Evolutionary conservation across 2,888 invertebrate genomes (phyloP), one percentile per base, ranked within the genome.

Genomic region (Drosophila antonietae): DNA sequence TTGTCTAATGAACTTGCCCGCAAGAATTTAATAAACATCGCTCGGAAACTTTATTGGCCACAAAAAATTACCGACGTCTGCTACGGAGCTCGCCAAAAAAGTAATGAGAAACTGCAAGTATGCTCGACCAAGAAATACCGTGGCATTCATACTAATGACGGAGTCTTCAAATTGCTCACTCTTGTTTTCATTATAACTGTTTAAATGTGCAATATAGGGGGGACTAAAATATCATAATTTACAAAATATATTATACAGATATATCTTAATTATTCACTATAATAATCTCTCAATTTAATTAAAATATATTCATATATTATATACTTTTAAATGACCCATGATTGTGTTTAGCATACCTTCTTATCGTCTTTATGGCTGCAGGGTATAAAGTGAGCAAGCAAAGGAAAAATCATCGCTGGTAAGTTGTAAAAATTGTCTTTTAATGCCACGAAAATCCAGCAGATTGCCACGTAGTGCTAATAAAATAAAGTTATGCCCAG

Each of bases 401-500:
- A 67, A 57, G 71, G 65, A 83, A 85, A 87, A 73, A 75, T 63
- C 72, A 76, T 71, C 73, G 65, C 67, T 87, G 89, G 88, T 85
- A 89, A 85, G 89, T 89, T 81, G 78, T 86, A 89, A 89, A 88
- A 88, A 88, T 88, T 84, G 89, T 89, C 89, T 88, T 88, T 88
- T 88, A 88, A 88, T 88, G 90, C 90, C 75, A 66, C 72, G 72
- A 78, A 90, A 88, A 90, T 86, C 87, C 89, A 89, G 78, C 90
- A 88, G 88, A 88, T 90, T 88, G 90, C 90, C 88, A 90, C 87
- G 89, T 86, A 87, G 82, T 88, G 89, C 89, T 90, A 86, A 88
- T 86, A 88, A 88, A 87, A 87, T 90, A 87, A 90, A 90, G 87
- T 90, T 89, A 89, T 88, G 86, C 65, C 68, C 83, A 68, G 67